phyloP scores from a whole-genome alignment of 2,113 vertebrate genomes.

The Poeciliopsis occidentalis region DNA sequence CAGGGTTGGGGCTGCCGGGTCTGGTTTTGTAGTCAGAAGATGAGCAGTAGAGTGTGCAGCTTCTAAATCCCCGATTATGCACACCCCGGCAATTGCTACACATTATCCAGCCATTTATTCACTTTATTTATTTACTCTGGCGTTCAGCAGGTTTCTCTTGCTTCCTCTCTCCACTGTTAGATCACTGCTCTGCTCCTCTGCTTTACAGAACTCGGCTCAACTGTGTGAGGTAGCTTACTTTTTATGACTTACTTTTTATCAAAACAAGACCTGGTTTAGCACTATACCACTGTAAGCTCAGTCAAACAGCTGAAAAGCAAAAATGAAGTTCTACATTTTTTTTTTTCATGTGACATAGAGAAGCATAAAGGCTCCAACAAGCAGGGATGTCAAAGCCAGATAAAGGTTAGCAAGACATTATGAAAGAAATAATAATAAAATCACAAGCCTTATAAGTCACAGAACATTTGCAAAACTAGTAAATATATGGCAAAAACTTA shows the following conservation, averaged over 20 bases:
- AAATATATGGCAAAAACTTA: no score
- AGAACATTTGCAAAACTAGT: background rate
- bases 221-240: background rate
- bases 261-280: background rate
- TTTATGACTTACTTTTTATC: background rate
- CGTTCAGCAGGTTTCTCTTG: slow-evolving; percentile 60
- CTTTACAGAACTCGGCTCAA: slow-evolving; percentile 1
- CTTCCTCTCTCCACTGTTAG: slow-evolving; percentile 4
- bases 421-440: background rate
- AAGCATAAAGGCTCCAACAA: background rate
- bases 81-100: slow-evolving; percentile 61
- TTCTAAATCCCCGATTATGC: slow-evolving; percentile 74
- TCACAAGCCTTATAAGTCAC: background rate
- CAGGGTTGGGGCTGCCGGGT: slow-evolving; percentile 9
- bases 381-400: background rate
- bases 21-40: slow-evolving; percentile 69
- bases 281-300: background rate
- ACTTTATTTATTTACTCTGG: slow-evolving; percentile 61
- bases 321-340: background rate
- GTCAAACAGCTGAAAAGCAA: background rate
- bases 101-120: slow-evolving; percentile 65
- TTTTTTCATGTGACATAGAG: background rate
- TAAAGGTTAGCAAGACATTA: background rate
- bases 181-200: background rate
- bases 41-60: slow-evolving; percentile 63